Conservation (phyloP, 2,888 invertebrate species). For the Dinocampus coccinellae region DNA sequence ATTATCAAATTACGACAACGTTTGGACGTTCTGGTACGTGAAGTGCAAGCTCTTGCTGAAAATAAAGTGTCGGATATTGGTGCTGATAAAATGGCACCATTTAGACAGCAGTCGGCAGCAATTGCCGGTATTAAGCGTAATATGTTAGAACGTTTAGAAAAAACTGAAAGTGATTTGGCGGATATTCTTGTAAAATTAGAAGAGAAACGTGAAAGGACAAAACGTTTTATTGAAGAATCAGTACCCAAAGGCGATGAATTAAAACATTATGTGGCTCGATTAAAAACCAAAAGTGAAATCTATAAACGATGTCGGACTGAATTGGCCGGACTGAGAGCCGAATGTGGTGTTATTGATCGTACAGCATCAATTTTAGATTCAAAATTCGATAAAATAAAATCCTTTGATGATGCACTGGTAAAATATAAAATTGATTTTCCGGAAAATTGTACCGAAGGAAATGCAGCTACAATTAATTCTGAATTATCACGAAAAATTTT, state of each 20-base stretch:
- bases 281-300: constrained; percentile 83
- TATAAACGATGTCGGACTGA: constrained; percentile 87
- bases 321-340: constrained; percentile 81
- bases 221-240: constrained; percentile 54
- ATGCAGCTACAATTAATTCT: constrained; percentile 52
- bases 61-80: constrained; percentile 72
- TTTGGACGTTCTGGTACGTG: constrained; percentile 71
- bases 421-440: constrained; percentile 42
- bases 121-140: constrained; percentile 82
- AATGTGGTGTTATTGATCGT: constrained; percentile 81
- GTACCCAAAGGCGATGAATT: constrained; percentile 79
- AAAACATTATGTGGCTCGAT: constrained; percentile 85
- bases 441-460: constrained; percentile 52
- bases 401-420: constrained; percentile 26
- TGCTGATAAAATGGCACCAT: constrained; percentile 84
- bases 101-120: constrained; percentile 86
- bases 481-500: constrained; percentile 52
- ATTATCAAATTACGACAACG: constrained; percentile 55
- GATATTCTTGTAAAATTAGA: constrained; percentile 72
- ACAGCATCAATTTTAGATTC: constrained; percentile 82
- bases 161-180: constrained; percentile 75
- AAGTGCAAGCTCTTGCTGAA: constrained; percentile 81
- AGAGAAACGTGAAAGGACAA: constrained; percentile 57
- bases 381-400: constrained; percentile 50
- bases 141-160: constrained; percentile 57